Conservation (phyloP, 1,140 invertebrate genomes). For the Drosophila dunni region DNA sequence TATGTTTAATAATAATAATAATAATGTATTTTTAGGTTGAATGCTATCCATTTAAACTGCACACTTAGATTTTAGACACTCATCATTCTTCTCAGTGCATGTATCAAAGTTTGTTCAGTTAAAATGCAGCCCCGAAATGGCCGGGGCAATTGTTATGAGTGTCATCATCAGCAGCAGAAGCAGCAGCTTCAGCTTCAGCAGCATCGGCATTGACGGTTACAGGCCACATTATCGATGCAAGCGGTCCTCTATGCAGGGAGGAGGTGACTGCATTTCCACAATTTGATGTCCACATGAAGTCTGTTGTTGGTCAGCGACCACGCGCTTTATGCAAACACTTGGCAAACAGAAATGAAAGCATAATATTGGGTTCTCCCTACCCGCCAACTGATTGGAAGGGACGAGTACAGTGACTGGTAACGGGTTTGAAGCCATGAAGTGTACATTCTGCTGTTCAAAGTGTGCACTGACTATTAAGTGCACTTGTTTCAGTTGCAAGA, state of each 20-base stretch:
- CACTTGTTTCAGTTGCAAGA: conserved; percentile 3
- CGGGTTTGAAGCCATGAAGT: neutral
- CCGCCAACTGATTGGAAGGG: neutral
- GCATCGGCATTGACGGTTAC: conserved; percentile 25
- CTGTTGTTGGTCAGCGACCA: conserved; percentile 57
- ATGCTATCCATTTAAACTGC: too few species aligned
- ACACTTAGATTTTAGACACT: too few species aligned
- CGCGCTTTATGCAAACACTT: conserved; percentile 77
- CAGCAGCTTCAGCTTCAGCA: conserved; percentile 58
- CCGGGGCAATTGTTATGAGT: conserved; percentile 74
- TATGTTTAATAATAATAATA: too few species aligned
- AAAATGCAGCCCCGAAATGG: conserved; percentile 70
- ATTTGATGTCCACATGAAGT: conserved; percentile 11
- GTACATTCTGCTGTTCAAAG: conserved; percentile 3
- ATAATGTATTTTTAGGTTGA: too few species aligned
- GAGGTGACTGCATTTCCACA: conserved; percentile 14
- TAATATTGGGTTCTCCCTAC: conserved; percentile 60
- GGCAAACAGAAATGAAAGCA: conserved; percentile 79
- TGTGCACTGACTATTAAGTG: conserved; percentile 1
- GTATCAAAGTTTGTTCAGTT: conserved; percentile 83
- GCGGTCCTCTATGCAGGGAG: conserved; percentile 29
- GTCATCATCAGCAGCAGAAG: conserved; percentile 69
- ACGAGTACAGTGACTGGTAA: neutral
- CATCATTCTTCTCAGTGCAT: neutral
- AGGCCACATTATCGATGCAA: conserved; percentile 68